These are phyloP conservation scores for Orchesella flavescens DNA, from an alignment of 2,888 invertebrate genomes.

Conservation along the genomic window DNA sequence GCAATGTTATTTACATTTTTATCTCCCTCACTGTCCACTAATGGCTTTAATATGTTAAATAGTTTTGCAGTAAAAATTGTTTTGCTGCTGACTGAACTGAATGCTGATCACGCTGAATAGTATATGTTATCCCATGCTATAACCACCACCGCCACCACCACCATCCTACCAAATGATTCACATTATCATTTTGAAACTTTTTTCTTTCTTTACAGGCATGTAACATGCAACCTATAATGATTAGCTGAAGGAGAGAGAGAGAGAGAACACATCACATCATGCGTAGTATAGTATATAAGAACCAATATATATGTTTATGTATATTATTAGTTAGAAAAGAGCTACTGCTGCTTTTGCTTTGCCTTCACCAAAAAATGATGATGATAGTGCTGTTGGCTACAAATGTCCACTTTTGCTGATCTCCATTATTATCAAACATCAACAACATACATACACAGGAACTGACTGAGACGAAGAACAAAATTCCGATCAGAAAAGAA, in stretches of 20 bases:
- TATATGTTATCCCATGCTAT: neutral
- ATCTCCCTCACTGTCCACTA: constrained; percentile 49
- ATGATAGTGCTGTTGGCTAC: constrained; percentile 1
- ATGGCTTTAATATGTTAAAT: constrained; percentile 55
- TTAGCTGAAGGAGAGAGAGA: too few relatives aligned
- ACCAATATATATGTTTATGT: neutral
- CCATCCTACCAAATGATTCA: constrained; percentile 1
- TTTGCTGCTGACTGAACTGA: neutral
- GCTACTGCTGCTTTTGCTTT: neutral
- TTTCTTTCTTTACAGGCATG: constrained; percentile 17
- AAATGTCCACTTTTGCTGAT: neutral
- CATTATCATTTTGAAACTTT: constrained; percentile 33
- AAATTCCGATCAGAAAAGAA: too few relatives aligned
- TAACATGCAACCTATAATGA: constrained; percentile 5
- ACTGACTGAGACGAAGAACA: neutral
- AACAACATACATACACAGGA: neutral
- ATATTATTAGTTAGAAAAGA: neutral
- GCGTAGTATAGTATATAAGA: too few relatives aligned
- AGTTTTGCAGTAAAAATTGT: constrained; percentile 34
- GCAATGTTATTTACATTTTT: constrained; percentile 50
- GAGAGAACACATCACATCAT: too few relatives aligned
- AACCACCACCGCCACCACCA: constrained; percentile 1
- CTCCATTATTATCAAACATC: neutral
- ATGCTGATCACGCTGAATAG: neutral
- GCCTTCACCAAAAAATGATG: neutral